Evolutionary conservation across 2,113 vertebrate genomes (phyloP), one percentile per base, ranked within the genome.

Genomic region (Ptilorrhoa leucosticta): DNA sequence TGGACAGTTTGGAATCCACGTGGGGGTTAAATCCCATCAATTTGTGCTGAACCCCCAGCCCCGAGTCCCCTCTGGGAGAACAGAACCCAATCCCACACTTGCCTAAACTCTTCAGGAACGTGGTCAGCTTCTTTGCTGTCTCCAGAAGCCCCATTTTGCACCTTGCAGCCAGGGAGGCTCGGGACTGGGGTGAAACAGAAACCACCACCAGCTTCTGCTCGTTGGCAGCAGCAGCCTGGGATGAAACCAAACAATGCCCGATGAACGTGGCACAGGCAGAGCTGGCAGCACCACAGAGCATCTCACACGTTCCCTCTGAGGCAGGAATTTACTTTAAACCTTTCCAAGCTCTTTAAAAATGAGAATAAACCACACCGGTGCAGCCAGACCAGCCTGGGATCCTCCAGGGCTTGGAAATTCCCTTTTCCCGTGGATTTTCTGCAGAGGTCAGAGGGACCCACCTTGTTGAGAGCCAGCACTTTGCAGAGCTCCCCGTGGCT

Each of bases 121-220:
- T 63, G 0, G 98, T 99, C 42, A 99, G 90, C 89, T 98, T 99
- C 94, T 97, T 97, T 27, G 98, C 98, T 4, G 98, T 97, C 56
- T 99, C 99, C 44, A 98, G 94, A 42, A 98, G 95, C 31, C 91
- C 98, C 94, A 99, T 96, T 72, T 97, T 96, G 64, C 98, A 99
- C 47, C 65, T 97, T 3, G 98, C 98, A 21, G 99, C 99, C 17
- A 99, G 97, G 0, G 99, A 99, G 4, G 99, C 99, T 96, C 98
- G 98, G 79, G 99, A 99, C 71, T 99, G 99, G 0, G 99, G 99
- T 0, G 99, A 99, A 28, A 99, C 93, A 0, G 99, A 99, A 75
- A 99, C 97, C 58, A 99, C 98, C 82, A 99, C 98, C 91, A 98
- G 66, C 37, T 97, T 99, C 96, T 98, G 98, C 68, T 98, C 96